Evolutionary conservation across 2,797 vertebrate genomes (phyloP), one percentile per base, ranked within the genome.

Genomic region (Cryptoprocta ferox): DNA sequence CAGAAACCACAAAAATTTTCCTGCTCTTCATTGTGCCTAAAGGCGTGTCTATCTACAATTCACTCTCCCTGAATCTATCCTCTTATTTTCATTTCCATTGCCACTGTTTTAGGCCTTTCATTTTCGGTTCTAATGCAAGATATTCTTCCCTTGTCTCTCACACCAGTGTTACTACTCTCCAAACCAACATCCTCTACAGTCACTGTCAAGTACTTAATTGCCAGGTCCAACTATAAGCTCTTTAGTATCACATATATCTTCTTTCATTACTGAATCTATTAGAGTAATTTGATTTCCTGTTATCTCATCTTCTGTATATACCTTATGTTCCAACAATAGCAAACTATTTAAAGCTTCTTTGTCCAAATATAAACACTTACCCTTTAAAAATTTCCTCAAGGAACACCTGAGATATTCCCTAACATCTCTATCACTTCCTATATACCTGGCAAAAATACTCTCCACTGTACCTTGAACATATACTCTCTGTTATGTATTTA

Each of bases 341-440:
- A 42, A 95, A 90, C 24, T 30, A 81, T 50, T 9, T 80, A 45
- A 95, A 81, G 37, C 37, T 83, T 95, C 76, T n/a, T 61, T 89
- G 15, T 87, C 63, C 16, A 88, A 21, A 75, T 71, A 92, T 30
- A 50, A 92, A 96, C 5, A 89, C 1, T 26, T 83, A 79, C 48
- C 76, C n/a, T 78, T 95, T 93, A 91, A 90, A 82, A 82, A 90
- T 42, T 28, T 81, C 53, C 16, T 96, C 81, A 87, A 50, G 48
- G 66, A 89, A 39, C 30, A 84, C 3, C 19, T 30, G 42, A 84
- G 42, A 76, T 32, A 6, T 6, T 6, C 76, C 11, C 39, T 92
- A 35, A 59, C 26, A 91, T 89, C 66, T 84, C 45, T 82, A 66
- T 37, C 21, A 71, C 18, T 42, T 91, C 39, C 75, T 65, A 42